Evolutionary conservation across 2,888 invertebrate genomes (phyloP), one percentile per base, ranked within the genome.

Genomic region (Coelopa pilipes): DNA sequence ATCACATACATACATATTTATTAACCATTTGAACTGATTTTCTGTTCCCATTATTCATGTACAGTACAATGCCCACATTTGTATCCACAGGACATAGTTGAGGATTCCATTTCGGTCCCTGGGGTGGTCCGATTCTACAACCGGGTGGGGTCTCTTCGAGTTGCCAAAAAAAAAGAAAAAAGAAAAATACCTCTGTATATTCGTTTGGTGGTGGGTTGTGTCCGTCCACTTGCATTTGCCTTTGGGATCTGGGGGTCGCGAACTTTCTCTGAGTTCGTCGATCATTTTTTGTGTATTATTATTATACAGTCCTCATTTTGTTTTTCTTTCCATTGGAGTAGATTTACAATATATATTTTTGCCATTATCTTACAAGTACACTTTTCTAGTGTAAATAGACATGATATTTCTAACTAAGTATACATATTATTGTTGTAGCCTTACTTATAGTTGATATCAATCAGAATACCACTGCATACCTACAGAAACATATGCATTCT

Each of bases 391-490:
- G 57, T 59, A 59, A 59, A 59, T 59, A 59, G 19, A 59, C 57
- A 59, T 59, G 57, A 59, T 59, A 59, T 59, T 21, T 59, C 24
- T 59, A 59, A 59, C 19, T 59, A 34, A 34, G 57, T 59, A 59
- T 59, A 59, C 57, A 59, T 59, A 59, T 59, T 59, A 59, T 21
- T 59, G 57, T 59, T 13, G 57, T 59, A 59, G 57, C 57, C 57
- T 59, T 9, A 59, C 19, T 21, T 59, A 59, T 59, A 59, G 57
- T 59, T 24, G 24, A 59, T 21, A 21, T 13, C 57, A 57, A 57
- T 59, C 21, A 59, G 24, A 59, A 59, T 59, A 59, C 57, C 24
- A 34, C 34, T 59, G 57, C 57, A 59, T 59, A 59, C 19, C 21
- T 21, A 59, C 19, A 13, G 24, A 59, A 59, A 13, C 13, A 53